phyloP scores from a whole-genome alignment of 2,888 invertebrate genomes.

The Hypomecis atomaria region DNA sequence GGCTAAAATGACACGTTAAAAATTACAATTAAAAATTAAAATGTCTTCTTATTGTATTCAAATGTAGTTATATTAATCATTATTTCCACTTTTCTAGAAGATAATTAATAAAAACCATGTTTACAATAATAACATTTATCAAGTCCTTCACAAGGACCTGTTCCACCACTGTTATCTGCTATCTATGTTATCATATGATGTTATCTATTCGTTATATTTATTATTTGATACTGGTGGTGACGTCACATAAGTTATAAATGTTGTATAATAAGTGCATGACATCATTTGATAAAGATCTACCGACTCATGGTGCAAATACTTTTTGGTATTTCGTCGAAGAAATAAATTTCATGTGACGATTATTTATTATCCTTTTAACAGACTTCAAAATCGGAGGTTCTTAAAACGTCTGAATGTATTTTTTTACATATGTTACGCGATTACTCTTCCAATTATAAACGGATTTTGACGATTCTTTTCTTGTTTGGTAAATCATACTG shows the following conservation, averaged over 20 bases:
- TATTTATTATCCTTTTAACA: too few relatives aligned
- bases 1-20: too few relatives aligned
- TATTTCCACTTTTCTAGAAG: background rate
- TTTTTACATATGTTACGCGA: too few relatives aligned
- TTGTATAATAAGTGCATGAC: background rate
- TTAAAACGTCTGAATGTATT: too few relatives aligned
- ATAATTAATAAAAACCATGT: background rate
- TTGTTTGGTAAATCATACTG: too few relatives aligned
- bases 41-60: too few relatives aligned
- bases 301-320: background rate
- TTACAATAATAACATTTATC: background rate
- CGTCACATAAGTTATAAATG: background rate
- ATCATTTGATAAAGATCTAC: background rate
- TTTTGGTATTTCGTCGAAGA: background rate
- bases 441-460: too few relatives aligned
- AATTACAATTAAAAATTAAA: too few relatives aligned
- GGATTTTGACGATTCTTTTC: too few relatives aligned
- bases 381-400: too few relatives aligned
- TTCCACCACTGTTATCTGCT: slow-evolving; percentile 1
- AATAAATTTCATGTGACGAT: too few relatives aligned
- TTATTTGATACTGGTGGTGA: background rate
- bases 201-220: slow-evolving; percentile 6
- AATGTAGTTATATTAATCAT: background rate
- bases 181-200: background rate
- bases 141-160: background rate